A percentile compares a stretch with the other conserved stretches of the same genome.
These are phyloP conservation scores for Melanophora roralis DNA, from an alignment of 2,888 invertebrate species.

Conservation along the genomic window DNA sequence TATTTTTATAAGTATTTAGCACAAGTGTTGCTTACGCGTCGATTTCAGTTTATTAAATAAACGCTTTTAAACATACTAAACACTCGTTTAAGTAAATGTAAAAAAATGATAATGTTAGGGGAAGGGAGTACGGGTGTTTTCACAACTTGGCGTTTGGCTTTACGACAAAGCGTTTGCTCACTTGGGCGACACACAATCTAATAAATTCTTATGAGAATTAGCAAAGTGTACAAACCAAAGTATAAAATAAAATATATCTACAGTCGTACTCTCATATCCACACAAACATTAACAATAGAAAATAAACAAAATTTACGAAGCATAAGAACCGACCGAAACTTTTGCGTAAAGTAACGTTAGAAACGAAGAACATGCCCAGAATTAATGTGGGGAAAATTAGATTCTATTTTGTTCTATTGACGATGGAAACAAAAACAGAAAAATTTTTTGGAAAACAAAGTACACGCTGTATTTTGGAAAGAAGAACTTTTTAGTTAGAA, in stretches of 20 bases:
- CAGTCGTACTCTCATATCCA: neutral
- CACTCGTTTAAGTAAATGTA: conserved; percentile 55
- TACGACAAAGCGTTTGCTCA: conserved; percentile 59
- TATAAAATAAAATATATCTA: neutral
- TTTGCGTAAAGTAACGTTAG: conserved; percentile 39
- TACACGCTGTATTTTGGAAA: neutral
- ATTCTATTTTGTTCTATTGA: conserved; percentile 18
- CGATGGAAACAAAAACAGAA: neutral
- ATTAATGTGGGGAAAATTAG: neutral
- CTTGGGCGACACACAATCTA: conserved; percentile 62
- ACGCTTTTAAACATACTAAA: conserved; percentile 60
- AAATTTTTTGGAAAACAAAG: neutral
- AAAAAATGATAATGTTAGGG: conserved; percentile 38
- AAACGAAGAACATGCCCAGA: conserved; percentile 12
- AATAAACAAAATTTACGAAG: conserved; percentile 42
- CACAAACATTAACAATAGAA: conserved; percentile 12
- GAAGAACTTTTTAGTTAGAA: conserved; percentile 11
- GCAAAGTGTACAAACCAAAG: conserved; percentile 53
- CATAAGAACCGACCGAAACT: conserved; percentile 22
- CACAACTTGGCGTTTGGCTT: conserved; percentile 46
- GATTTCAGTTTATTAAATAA: conserved; percentile 66
- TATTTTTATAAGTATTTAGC: conserved; percentile 34
- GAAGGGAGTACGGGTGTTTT: conserved; percentile 20
- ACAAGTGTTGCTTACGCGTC: conserved; percentile 64
- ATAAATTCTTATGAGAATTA: conserved; percentile 58